phyloP scores from a whole-genome alignment of 37 sponge, comb jelly and placozoan genomes.

The Tethya wilhelma region DNA sequence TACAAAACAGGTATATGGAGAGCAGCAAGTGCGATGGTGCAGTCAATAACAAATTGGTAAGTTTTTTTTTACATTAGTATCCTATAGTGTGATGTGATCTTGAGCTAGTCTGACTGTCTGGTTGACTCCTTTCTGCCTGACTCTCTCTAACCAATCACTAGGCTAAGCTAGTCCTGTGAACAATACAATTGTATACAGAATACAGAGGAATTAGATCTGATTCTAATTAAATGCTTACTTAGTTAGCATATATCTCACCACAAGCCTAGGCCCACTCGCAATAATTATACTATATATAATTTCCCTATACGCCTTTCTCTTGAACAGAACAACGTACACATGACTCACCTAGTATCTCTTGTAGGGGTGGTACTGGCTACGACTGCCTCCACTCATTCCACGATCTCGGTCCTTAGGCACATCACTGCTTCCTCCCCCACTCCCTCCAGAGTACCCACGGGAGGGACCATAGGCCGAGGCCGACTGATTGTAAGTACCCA shows the following conservation, averaged over 20 bases:
- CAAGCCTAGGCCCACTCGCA: neutral
- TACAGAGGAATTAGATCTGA: too few relatives aligned
- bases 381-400: neutral
- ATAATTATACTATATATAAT: too few relatives aligned
- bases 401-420: neutral
- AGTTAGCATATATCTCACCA: too few relatives aligned
- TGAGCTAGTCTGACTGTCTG: neutral
- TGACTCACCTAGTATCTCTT: neutral
- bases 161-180: neutral
- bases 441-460: neutral
- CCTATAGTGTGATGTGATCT: too few relatives aligned
- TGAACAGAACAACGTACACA: neutral
- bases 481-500: conserved; percentile 14
- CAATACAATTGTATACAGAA: neutral
- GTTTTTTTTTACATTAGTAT: too few relatives aligned
- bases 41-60: too few relatives aligned
- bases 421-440: neutral
- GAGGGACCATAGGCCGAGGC: conserved; percentile 13
- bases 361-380: conserved; percentile 16
- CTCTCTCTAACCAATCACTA: neutral
- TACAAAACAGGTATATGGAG: neutral
- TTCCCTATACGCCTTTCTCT: too few relatives aligned
- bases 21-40: too few relatives aligned
- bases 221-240: too few relatives aligned
- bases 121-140: neutral